Evolutionary conservation across 2,797 vertebrate species (phyloP), one percentile per base, ranked within the genome.

Genomic region (Lutjanus campechanus): DNA sequence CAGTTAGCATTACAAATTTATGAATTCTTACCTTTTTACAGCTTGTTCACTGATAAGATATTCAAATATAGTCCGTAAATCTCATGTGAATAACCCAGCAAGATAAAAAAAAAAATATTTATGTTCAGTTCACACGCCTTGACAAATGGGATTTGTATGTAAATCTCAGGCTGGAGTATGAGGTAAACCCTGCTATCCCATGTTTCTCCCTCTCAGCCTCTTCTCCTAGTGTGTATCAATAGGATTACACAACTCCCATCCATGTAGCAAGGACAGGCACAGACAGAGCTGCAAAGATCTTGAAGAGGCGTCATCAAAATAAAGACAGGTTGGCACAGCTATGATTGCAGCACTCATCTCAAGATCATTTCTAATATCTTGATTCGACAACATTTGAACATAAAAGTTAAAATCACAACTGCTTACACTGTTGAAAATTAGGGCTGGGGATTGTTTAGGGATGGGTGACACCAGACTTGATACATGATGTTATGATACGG

Each of bases 241-340:
- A 29, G 79, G 77, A 87, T 83, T 83, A 88, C 61, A 77, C n/a
- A 79, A 60, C 76, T 78, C 59, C 47, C 55, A 60, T 79, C 68
- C 20, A 20, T 73, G 61, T 53, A 47, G 54, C 49, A 70, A 70
- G 55, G 61, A 87, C 64, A 76, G 62, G 0, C 70, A 58, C 41
- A 11, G 20, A 73, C 10, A 62, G 55, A 64, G 50, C 66, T 59
- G 58, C 56, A 62, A 46, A 72, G 25, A 58, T 61, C 58, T 46
- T 17, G 8, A 77, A 70, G 43, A 61, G 62, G 22, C 58, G 50
- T 58, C 58, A 36, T 73, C 50, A 75, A 56, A 77, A 75, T 55
- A 55, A 53, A 56, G 73, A 53, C 47, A 60, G 59, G 49, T 3
- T 11, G 22, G 56, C 8, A 16, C 25, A 19, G 16, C 46, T 11